Conservation (phyloP, 2,113 vertebrate genomes). For the Pogonocichla stellata region DNA sequence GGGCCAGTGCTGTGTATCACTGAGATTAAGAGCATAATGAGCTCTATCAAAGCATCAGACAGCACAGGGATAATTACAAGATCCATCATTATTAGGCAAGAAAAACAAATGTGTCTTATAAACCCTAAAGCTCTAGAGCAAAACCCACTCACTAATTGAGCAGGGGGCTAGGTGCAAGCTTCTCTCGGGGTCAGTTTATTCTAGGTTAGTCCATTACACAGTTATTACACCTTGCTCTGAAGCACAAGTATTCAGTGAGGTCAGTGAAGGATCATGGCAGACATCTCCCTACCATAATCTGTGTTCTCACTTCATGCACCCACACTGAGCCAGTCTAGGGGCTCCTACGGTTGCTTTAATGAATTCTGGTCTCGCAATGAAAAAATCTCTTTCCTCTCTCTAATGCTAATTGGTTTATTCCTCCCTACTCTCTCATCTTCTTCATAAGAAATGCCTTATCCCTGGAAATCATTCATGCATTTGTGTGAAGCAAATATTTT, state of each 20-base stretch:
- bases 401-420: not conserved
- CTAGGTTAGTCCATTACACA: not conserved
- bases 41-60: not conserved
- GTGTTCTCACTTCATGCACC: not conserved
- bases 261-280: not conserved
- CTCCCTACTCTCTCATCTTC: not conserved
- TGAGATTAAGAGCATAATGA: not conserved
- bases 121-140: conserved; percentile 13
- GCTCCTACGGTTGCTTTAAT: not conserved
- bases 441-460: not conserved
- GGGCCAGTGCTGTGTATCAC: not conserved
- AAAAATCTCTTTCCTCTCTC: not conserved
- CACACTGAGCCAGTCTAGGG: not conserved
- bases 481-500: conserved; percentile 3
- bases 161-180: not conserved
- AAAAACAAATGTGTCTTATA: conserved; percentile 36
- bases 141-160: conserved; percentile 3
- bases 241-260: not conserved
- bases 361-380: not conserved
- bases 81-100: conserved; percentile 8
- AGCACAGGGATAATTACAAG: conserved; percentile 1
- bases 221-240: not conserved
- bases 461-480: not conserved
- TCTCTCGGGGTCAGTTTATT: not conserved
- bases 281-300: not conserved